Evolutionary conservation across 2,113 vertebrate genomes (phyloP).

Genomic region (Phylloscopus trochiloides): DNA sequence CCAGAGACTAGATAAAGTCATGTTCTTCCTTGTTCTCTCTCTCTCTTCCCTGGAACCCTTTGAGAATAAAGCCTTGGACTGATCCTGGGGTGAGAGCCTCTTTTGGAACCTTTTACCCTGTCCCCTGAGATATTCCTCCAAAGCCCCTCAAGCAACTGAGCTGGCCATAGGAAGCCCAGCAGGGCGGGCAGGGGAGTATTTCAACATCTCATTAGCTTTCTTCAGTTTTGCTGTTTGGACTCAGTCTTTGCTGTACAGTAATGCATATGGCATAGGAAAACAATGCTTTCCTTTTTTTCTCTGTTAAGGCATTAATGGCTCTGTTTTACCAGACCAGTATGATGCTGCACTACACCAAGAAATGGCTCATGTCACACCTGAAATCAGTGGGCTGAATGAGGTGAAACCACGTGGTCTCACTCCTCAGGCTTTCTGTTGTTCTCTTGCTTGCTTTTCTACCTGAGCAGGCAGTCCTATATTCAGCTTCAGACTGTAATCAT

Average conservation of each 20-base stretch:
- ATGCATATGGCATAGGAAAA: background rate
- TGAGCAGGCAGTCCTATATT: background rate
- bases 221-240: background rate
- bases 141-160: too few species aligned
- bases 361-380: background rate
- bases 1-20: too few species aligned
- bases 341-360: background rate
- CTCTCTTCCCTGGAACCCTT: too few species aligned
- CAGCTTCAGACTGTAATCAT: background rate
- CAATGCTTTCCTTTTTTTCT: background rate
- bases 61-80: too few species aligned
- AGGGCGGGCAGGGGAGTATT: too few species aligned
- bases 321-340: background rate
- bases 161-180: too few species aligned
- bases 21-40: too few species aligned
- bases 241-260: background rate
- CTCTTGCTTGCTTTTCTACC: background rate
- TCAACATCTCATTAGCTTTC: background rate
- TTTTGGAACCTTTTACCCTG: too few species aligned
- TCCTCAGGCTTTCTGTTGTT: background rate
- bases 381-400: background rate
- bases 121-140: too few species aligned
- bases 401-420: rapidly evolving
- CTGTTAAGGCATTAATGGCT: background rate
- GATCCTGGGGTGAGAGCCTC: too few species aligned